Conservation (phyloP, 2,888 invertebrate genomes). For the Sceliomorpha sp. region DNA sequence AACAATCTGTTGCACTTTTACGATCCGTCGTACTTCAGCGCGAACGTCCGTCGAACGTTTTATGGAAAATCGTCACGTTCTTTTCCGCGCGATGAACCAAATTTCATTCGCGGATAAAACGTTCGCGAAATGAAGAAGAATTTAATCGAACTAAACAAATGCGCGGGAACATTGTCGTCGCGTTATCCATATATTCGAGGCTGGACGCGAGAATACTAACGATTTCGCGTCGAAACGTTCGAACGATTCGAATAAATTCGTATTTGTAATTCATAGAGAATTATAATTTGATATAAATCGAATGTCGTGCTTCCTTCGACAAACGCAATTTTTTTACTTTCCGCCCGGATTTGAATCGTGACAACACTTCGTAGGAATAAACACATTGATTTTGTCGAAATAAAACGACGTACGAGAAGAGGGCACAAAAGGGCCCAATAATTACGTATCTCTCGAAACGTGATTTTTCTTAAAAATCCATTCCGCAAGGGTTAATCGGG, state of each 20-base stretch:
- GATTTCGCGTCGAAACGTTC: slow-evolving; percentile 2
- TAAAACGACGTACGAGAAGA: not conserved
- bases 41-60: too few relatives aligned
- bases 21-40: too few relatives aligned
- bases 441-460: too few relatives aligned
- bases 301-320: too few relatives aligned
- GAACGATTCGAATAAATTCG: slow-evolving; percentile 11
- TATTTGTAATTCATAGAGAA: slow-evolving; percentile 23
- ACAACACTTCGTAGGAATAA: not conserved
- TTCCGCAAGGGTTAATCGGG: slow-evolving; percentile 51
- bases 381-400: not conserved
- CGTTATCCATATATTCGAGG: slow-evolving; percentile 18
- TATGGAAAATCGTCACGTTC: slow-evolving; percentile 10
- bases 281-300: slow-evolving; percentile 1
- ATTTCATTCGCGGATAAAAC: slow-evolving; percentile 6
- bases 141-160: slow-evolving; percentile 14
- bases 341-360: not conserved
- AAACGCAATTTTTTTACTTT: not conserved
- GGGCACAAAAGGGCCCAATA: not conserved
- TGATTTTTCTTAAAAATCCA: slow-evolving; percentile 25
- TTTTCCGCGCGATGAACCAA: not conserved
- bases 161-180: slow-evolving; percentile 12
- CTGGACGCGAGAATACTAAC: slow-evolving; percentile 9
- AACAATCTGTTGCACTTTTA: too few relatives aligned
- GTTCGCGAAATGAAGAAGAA: slow-evolving; percentile 15